Evolutionary conservation across 2,888 invertebrate species (phyloP).

Genomic region (Melieria crassipennis): DNA sequence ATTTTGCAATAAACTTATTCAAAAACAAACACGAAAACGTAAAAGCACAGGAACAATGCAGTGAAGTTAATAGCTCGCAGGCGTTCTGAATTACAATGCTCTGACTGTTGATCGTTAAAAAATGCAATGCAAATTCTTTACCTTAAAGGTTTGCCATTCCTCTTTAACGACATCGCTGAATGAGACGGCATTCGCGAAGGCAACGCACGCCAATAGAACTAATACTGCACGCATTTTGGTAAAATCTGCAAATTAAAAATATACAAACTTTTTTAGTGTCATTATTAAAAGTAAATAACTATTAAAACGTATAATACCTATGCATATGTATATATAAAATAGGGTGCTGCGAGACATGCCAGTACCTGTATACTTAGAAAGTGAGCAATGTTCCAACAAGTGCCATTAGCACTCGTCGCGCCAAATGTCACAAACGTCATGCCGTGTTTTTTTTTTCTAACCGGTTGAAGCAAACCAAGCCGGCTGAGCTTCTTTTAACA

Average conservation of each 20-base stretch:
- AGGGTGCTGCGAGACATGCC: too few relatives aligned
- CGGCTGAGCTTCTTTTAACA: too few relatives aligned
- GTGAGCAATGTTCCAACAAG: too few relatives aligned
- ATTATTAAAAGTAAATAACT: too few relatives aligned
- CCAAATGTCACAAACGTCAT: too few relatives aligned
- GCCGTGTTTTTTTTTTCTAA: too few relatives aligned
- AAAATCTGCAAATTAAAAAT: conserved; percentile 2
- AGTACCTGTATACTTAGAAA: too few relatives aligned
- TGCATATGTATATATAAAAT: too few relatives aligned
- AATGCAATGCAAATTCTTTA: conserved; percentile 59
- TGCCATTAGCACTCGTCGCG: too few relatives aligned
- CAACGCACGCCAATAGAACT: conserved; percentile 61
- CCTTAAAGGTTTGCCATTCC: conserved; percentile 84
- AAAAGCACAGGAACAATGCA: neutral
- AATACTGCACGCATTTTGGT: conserved; percentile 52
- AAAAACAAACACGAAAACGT: neutral
- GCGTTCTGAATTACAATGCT: neutral
- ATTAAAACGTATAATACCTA: too few relatives aligned
- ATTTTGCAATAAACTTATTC: neutral
- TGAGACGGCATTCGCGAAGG: conserved; percentile 73
- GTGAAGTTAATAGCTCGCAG: neutral
- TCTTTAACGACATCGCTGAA: conserved; percentile 78
- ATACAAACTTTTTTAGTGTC: neutral
- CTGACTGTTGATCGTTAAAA: neutral
- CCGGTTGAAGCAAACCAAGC: too few relatives aligned